Base-by-base conservation (phyloP, 1,140 invertebrate species). In the Drosophila serrata region DNA sequence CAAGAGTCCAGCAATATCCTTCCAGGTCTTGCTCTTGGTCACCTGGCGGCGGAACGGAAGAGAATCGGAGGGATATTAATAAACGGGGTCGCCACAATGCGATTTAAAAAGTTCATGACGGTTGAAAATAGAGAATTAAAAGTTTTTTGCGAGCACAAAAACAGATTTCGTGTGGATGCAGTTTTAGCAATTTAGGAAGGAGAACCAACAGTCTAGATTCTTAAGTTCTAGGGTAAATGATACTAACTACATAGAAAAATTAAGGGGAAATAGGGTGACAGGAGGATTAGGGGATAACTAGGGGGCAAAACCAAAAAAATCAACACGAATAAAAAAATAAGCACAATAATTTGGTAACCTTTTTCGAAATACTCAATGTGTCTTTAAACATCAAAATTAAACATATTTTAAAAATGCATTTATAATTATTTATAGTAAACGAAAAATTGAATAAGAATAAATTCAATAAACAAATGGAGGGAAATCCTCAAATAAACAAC, bases 1-100 rank as follows among this genome's bases (percentile, higher is more conserved):
- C 58, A 99, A 94, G 56, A 97, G 94, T 42, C 97, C 97, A 49
- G 98, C 98, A 81, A 99, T 98, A 93, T 99, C 98, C 93, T 99
- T 99, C 99, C 99, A 99, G 64, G 97, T 97, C 93, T 99, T 99
- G 92, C 97, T 97, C 94, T 99, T 99, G 35, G 98, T 99, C 68
- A 99, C 98, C 98, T 99, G 37, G 33, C 48, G 51, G 33, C 33
- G 40, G 40, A 67, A 68, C 22, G 74, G 51, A 37, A 59, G 22
- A 76, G 31, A 53, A 33, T 40, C 17, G n/a, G 11, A 37, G 11
- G 13, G 27, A 61, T 57, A 19, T 49, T 37, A 64, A n/a, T 53
- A 15, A 8, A 19, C 22, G 5, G 22, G 15, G 22, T 33, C 22
- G 0, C 40, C 12, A 3, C 4, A 19, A 15, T 2, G 33, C 3